These are phyloP conservation scores for Apis cerana DNA, from an alignment of 1,140 invertebrate species.

Conservation along the genomic window DNA sequence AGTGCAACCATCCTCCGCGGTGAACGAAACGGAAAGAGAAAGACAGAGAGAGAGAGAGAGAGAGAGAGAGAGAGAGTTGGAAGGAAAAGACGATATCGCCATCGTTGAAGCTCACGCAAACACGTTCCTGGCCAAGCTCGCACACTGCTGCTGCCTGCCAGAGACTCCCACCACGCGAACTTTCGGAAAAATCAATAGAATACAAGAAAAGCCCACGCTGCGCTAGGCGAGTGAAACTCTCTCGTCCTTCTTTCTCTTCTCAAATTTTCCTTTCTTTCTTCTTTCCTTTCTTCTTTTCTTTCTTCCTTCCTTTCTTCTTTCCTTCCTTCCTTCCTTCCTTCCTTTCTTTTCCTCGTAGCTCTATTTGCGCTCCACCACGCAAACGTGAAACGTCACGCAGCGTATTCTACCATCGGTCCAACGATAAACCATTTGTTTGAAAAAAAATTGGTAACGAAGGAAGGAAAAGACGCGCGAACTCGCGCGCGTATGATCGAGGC, in stretches of 20 bases:
- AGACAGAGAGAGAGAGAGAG: slow-evolving; percentile 12
- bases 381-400: not conserved
- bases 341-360: not conserved
- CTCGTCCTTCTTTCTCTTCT: slow-evolving; percentile 36
- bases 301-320: not conserved
- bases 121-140: slow-evolving; percentile 66
- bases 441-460: not conserved
- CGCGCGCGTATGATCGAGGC: not conserved
- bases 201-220: slow-evolving; percentile 80
- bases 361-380: not conserved
- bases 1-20: slow-evolving; percentile 27
- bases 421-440: slow-evolving; percentile 10
- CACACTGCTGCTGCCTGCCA: slow-evolving; percentile 72
- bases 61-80: slow-evolving; percentile 23
- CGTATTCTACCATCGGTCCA: not conserved
- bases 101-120: slow-evolving; percentile 67
- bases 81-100: slow-evolving; percentile 49
- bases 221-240: slow-evolving; percentile 69
- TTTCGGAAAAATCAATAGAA: slow-evolving; percentile 82
- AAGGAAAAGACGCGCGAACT: not conserved
- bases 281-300: not conserved
- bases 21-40: slow-evolving; percentile 5
- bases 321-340: not conserved
- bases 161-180: slow-evolving; percentile 73
- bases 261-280: not conserved